These are phyloP conservation scores for Drosophila mayaguana DNA, from an alignment of 2,888 invertebrate genomes.

Conservation along the genomic window DNA sequence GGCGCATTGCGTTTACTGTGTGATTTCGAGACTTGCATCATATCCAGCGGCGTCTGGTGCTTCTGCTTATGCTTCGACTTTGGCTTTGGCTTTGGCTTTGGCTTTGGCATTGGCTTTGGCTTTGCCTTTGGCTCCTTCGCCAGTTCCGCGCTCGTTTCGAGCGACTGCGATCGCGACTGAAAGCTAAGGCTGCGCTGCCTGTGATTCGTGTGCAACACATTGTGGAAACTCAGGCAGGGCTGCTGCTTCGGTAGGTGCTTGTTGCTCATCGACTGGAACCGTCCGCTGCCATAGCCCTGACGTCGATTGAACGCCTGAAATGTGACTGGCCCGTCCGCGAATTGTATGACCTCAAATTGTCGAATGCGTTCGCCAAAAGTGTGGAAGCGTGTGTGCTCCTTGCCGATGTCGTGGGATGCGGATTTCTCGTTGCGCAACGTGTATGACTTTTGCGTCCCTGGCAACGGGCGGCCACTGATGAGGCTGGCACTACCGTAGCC, in stretches of 20 bases:
- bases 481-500: constrained; percentile 1
- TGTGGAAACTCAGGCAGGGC: constrained; percentile 39
- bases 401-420: not conserved
- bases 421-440: not conserved
- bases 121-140: not conserved
- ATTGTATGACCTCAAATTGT: constrained; percentile 57
- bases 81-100: not conserved
- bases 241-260: constrained; percentile 41
- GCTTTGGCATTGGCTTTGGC: not conserved
- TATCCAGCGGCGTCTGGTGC: not conserved
- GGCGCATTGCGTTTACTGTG: not conserved
- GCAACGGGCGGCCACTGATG: constrained; percentile 6
- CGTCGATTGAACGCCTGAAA: constrained; percentile 47
- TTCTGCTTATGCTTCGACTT: not conserved
- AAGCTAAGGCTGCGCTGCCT: constrained; percentile 39
- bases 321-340: constrained; percentile 61
- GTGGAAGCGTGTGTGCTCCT: constrained; percentile 33
- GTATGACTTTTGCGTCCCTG: constrained; percentile 1
- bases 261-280: not conserved
- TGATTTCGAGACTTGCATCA: not conserved
- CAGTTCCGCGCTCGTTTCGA: not conserved
- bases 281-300: constrained; percentile 7
- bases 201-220: constrained; percentile 56
- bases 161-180: constrained; percentile 4
- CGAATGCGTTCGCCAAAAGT: constrained; percentile 50